Evolutionary conservation across 2,888 invertebrate species (phyloP).

Genomic region (Kryphioiulus occultus): DNA sequence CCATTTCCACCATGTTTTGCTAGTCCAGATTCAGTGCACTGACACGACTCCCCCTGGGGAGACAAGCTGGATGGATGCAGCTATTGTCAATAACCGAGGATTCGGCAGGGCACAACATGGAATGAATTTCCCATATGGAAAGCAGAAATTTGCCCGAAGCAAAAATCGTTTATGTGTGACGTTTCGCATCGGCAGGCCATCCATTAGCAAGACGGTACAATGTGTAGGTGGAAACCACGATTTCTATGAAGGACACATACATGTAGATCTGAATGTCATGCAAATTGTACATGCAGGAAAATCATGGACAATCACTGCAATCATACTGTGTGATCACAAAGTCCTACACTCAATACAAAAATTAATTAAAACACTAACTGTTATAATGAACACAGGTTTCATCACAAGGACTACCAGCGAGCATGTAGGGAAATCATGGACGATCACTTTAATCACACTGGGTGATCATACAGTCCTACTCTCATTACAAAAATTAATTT

Average conservation of each 20-base stretch:
- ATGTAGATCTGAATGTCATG: not conserved
- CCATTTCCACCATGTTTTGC: conserved; percentile 7
- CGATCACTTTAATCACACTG: no score
- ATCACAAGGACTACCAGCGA: no score
- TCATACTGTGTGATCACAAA: no score
- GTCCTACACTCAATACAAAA: no score
- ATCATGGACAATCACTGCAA: no score
- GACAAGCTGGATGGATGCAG: not conserved
- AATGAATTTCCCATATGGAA: conserved; percentile 27
- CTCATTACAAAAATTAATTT: no score
- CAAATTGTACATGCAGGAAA: no score
- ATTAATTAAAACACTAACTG: no score
- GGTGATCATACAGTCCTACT: no score
- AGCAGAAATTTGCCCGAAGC: not conserved
- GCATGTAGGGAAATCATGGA: no score
- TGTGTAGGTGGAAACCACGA: not conserved
- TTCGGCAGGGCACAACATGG: not conserved
- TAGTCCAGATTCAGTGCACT: not conserved
- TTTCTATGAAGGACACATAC: not conserved
- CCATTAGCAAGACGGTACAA: not conserved
- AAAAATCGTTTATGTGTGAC: not conserved
- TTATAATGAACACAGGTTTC: no score
- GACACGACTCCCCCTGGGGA: not conserved
- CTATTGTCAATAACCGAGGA: not conserved
- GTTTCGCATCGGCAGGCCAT: not conserved